These are phyloP conservation scores for Salarias fasciatus DNA, from an alignment of 2,797 vertebrate genomes.

Conservation along the genomic window DNA sequence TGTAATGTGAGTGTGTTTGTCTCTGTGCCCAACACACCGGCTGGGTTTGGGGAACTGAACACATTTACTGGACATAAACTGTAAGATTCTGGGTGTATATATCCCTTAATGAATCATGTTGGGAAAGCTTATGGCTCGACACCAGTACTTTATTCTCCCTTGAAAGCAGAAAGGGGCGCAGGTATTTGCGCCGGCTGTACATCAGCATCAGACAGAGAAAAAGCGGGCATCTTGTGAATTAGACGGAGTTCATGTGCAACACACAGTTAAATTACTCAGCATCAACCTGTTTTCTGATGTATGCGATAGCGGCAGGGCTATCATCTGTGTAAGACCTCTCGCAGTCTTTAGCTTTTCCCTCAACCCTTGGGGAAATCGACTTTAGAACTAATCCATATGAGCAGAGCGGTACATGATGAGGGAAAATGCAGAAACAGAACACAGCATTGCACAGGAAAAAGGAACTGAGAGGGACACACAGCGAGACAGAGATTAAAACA, in stretches of 20 bases:
- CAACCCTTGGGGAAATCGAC: conserved; percentile 57
- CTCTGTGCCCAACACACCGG: conserved; percentile 5
- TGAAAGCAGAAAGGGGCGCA: conserved; percentile 33
- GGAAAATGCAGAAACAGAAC: conserved; percentile 30
- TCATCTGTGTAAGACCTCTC: conserved; percentile 42
- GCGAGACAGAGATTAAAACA: not conserved
- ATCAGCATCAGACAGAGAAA: conserved; percentile 26
- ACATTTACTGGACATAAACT: conserved; percentile 32
- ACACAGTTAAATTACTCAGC: conserved; percentile 55
- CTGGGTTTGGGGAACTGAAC: conserved; percentile 19
- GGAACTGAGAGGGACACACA: not conserved
- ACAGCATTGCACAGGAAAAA: conserved; percentile 32
- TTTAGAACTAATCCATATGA: conserved; percentile 59
- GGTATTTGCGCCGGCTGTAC: conserved; percentile 43
- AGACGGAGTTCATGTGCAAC: conserved; percentile 22
- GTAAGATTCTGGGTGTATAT: conserved; percentile 20
- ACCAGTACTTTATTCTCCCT: conserved; percentile 39
- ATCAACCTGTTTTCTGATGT: conserved; percentile 52
- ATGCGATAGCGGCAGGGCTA: conserved; percentile 39
- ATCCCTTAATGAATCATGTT: conserved; percentile 53
- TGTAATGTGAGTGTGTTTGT: conserved; percentile 2
- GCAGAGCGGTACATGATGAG: conserved; percentile 29
- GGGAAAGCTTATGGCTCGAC: conserved; percentile 40
- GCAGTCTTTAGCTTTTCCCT: conserved; percentile 47
- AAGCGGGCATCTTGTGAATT: conserved; percentile 34